A percentile compares a stretch with the other conserved stretches of the same genome.
Conservation (phyloP, 2,888 invertebrate genomes). For the Dendrolimus pini region DNA sequence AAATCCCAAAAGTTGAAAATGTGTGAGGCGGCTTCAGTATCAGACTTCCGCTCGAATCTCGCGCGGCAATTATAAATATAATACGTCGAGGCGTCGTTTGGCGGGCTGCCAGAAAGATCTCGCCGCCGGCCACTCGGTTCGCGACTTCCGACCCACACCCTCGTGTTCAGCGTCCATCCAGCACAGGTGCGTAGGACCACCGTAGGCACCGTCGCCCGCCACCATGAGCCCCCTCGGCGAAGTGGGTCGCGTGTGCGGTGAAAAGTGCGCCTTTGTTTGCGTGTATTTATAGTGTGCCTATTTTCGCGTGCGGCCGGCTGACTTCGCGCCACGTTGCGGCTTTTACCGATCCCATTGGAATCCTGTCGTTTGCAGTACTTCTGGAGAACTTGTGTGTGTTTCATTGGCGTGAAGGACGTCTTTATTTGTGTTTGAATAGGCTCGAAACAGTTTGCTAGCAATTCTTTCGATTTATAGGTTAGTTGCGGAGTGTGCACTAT, state of each 20-base stretch:
- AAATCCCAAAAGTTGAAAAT: no score
- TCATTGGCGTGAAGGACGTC: not conserved
- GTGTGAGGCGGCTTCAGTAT: not conserved
- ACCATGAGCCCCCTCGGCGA: slow-evolving; percentile 3
- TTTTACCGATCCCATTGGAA: not conserved
- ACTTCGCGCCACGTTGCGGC: not conserved
- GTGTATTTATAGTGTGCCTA: slow-evolving; percentile 18
- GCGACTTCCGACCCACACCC: not conserved
- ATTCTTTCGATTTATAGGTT: not conserved
- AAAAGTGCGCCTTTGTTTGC: not conserved
- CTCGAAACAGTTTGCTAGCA: no score
- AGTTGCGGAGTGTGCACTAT: not conserved
- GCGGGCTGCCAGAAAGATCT: slow-evolving; percentile 22
- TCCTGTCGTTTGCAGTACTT: not conserved
- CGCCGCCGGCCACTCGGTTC: not conserved
- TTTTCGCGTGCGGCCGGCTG: slow-evolving; percentile 12
- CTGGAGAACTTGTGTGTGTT: not conserved
- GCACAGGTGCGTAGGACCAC: not conserved
- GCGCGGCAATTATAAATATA: slow-evolving; percentile 29
- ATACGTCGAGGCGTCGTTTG: slow-evolving; percentile 12
- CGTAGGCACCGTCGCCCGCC: not conserved
- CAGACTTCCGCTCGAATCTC: slow-evolving; percentile 8
- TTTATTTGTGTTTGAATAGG: no score
- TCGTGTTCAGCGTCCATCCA: not conserved
- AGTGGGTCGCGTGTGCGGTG: slow-evolving; percentile 3